These are phyloP conservation scores for Metopolophium dirhodum DNA, from an alignment of 1,140 invertebrate genomes.

Conservation along the genomic window DNA sequence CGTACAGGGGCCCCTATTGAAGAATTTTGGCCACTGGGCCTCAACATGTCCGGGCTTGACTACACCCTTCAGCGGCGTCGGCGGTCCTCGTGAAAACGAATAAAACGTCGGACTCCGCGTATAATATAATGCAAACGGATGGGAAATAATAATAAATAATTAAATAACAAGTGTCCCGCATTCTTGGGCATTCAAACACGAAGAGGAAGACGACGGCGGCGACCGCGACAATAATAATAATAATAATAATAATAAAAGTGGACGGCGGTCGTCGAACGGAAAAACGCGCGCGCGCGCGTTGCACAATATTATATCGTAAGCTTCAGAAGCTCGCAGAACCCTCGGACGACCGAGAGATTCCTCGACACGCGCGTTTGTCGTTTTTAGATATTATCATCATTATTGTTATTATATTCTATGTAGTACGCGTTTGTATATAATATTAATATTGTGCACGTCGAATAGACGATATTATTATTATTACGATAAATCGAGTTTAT, in stretches of 20 bases:
- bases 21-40: too few species aligned
- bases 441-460: neutral
- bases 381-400: neutral
- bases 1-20: too few species aligned
- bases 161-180: neutral
- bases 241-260: neutral
- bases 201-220: neutral
- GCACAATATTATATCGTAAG: neutral
- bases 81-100: neutral
- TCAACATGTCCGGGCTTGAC: too few species aligned
- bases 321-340: neutral
- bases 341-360: neutral
- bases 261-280: neutral
- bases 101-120: neutral
- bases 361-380: neutral
- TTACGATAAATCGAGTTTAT: conserved; percentile 33
- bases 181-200: neutral
- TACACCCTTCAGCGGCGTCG: neutral
- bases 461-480: neutral
- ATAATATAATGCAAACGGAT: neutral
- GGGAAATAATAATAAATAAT: neutral
- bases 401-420: neutral
- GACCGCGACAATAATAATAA: neutral
- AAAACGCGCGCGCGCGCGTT: neutral
- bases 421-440: neutral